Base-by-base conservation (phyloP, 2,113 vertebrate genomes). In the Xyliphius kryptos region DNA sequence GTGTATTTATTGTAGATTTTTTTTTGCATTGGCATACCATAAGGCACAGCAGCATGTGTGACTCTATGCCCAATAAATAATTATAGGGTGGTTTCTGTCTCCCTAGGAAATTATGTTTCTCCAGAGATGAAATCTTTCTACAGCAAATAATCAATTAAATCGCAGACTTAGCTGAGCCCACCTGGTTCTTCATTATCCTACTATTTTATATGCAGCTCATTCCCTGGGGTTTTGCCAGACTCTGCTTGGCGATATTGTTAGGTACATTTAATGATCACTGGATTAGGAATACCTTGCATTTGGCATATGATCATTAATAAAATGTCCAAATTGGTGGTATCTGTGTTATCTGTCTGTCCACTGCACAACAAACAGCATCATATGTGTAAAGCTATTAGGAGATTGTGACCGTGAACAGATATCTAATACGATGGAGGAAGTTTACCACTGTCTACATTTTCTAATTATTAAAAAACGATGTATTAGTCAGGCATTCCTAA, bases 61-160 rank as follows among this genome's bases (percentile, higher is more conserved):
- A 17, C 16, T 14, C 46, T 20, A n/a, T 0, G 46, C 22, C 22
- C 46, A 38, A 14, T 38, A 32, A 61, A 56, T 61, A 53, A 66
- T 64, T 65, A 61, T 60, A 22, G 56, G 55, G 65, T 58, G 52
- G 16, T 20, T 22, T 22, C 22, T 4, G 53, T 52, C 37, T 41
- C 56, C 40, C 43, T 19, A 44, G 58, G 46, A 67, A 22, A 62
- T 41, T 20, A n/a, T 26, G 59, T 56, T 21, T 60, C 56, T 32
- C 32, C 17, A 65, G 20, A 64, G 41, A 49, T 26, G 6, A 36
- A 57, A 44, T 41, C 36, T 60, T 51, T 46, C 36, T 41, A 48
- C 2, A 36, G 60, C 19, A 55, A 52, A 63, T 19, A 62, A 36
- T 52, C 67, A 61, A 62, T 69, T 58, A 66, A 19, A 50, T 8